Percentiles rank a stretch among this genome's conserved stretches.
These are phyloP conservation scores for Calliphora vomitoria DNA, from an alignment of 2,888 invertebrate species.

Conservation along the genomic window DNA sequence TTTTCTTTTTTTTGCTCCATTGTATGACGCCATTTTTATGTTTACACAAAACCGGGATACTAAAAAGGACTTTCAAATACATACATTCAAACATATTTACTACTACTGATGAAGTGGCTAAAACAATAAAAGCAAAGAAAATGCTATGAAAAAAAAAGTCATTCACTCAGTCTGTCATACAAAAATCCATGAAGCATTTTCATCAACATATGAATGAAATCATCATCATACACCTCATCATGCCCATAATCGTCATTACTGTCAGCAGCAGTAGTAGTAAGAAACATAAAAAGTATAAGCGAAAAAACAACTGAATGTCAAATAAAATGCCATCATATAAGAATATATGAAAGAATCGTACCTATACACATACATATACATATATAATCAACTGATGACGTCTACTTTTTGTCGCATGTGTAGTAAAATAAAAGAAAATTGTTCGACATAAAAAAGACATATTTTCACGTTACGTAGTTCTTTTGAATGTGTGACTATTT, in stretches of 20 bases:
- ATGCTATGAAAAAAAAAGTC: background rate
- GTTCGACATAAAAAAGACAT: slow-evolving; percentile 27
- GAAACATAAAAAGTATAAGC: slow-evolving; percentile 10
- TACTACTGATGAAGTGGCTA: slow-evolving; percentile 66
- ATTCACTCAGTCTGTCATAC: too few relatives aligned
- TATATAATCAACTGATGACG: slow-evolving; percentile 64
- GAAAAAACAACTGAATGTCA: slow-evolving; percentile 43
- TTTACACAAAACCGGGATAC: slow-evolving; percentile 43
- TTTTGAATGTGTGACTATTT: slow-evolving; percentile 32
- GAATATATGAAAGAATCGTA: background rate
- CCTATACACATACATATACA: too few relatives aligned
- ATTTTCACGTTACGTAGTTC: slow-evolving; percentile 59
- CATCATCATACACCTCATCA: slow-evolving; percentile 41
- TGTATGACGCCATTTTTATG: slow-evolving; percentile 61
- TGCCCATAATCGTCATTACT: slow-evolving; percentile 46
- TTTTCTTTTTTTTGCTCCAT: background rate
- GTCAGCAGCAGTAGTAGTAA: slow-evolving; percentile 51
- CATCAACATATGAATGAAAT: slow-evolving; percentile 38
- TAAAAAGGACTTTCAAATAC: background rate
- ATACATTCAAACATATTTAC: background rate
- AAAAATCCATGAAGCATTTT: slow-evolving; percentile 42
- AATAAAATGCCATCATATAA: slow-evolving; percentile 61
- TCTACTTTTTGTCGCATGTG: slow-evolving; percentile 60
- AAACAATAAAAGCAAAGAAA: slow-evolving; percentile 65
- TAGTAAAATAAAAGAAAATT: slow-evolving; percentile 20